Evolutionary conservation across 2,113 vertebrate species (phyloP), one percentile per base, ranked within the genome.

Genomic region (Machaerirhynchus nigripectus): DNA sequence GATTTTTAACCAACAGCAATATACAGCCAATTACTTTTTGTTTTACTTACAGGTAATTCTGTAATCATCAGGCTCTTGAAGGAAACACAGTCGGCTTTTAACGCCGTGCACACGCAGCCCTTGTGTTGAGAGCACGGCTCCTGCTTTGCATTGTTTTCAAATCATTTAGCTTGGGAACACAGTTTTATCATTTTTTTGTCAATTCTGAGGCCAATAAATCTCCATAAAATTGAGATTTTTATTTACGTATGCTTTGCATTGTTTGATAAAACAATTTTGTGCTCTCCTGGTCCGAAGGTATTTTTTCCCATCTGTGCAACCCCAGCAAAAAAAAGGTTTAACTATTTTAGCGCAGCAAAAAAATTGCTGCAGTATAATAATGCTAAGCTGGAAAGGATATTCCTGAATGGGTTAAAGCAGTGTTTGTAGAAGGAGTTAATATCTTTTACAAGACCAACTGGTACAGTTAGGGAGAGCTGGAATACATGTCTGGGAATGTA

Each of bases 21-120:
- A 92, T 97, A 96, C 64, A 81, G 84, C 93, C 97, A 96, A 95
- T 96, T 96, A 95, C 63, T 95, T 96, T 89, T 94, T 87, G 89
- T 64, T 97, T 97, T 95, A 94, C 68, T 87, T 90, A 73, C 68
- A 73, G 92, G 84, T 94, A 77, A 92, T 73, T 89, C 76, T 96
- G 93, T 82, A 95, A 93, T 91, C 76, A 87, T 81, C 28, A 64
- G 42, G 47, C 56, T 84, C 89, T 96, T 93, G 80, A 94, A 86
- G 89, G 89, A 95, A 92, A 65, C 69, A 49, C 61, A 19, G 77
- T 78, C 1, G 7, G 69, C 56, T 79, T 95, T 90, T 85, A 90
- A 81, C 63, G 73, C 19, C 1, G 0, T 1, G 33, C 73, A 95
- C 93, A 80, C 10, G 10, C 39, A 92, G 71, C 70, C 84, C 65